Evolutionary conservation across 2,113 vertebrate genomes (phyloP).

Genomic region (Cyprinus carpio): DNA sequence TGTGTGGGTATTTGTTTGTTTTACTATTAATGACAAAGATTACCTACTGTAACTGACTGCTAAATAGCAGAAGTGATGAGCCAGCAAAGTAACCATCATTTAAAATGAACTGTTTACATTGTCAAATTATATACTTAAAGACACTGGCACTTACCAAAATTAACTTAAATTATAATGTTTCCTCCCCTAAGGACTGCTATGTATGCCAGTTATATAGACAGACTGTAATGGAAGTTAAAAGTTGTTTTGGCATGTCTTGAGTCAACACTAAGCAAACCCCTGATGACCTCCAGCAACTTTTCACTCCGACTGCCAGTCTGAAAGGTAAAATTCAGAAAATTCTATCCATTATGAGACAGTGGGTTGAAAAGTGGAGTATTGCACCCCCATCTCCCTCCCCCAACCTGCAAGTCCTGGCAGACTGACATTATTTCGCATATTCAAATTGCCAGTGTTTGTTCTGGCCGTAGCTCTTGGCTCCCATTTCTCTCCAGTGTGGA

Average conservation of each 20-base stretch:
- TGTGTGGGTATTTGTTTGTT: no score
- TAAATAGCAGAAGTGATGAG: neutral
- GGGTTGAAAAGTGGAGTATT: conserved; percentile 46
- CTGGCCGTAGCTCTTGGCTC: conserved; percentile 61
- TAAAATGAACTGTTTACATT: conserved; percentile 15
- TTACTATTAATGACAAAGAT: neutral
- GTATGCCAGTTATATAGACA: conserved; percentile 14
- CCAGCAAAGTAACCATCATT: neutral
- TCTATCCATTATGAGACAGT: conserved; percentile 47
- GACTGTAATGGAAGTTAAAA: conserved; percentile 30
- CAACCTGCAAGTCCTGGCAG: conserved; percentile 39
- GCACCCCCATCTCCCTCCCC: conserved; percentile 14
- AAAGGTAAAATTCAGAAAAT: conserved; percentile 48
- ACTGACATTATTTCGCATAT: conserved; percentile 62
- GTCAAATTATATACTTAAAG: conserved; percentile 26
- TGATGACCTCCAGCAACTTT: conserved; percentile 52
- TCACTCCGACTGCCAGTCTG: conserved; percentile 48
- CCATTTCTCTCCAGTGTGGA: conserved; percentile 61
- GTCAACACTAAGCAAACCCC: conserved; percentile 29
- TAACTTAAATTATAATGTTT: conserved; percentile 25
- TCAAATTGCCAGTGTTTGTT: conserved; percentile 65
- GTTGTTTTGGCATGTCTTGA: conserved; percentile 30
- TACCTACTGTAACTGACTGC: neutral
- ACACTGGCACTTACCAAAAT: conserved; percentile 32
- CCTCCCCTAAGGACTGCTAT: conserved; percentile 8